Percentiles rank a stretch among this genome's conserved stretches.
Evolutionary conservation across 2,797 vertebrate genomes (phyloP).

Genomic region (Gila robusta): DNA sequence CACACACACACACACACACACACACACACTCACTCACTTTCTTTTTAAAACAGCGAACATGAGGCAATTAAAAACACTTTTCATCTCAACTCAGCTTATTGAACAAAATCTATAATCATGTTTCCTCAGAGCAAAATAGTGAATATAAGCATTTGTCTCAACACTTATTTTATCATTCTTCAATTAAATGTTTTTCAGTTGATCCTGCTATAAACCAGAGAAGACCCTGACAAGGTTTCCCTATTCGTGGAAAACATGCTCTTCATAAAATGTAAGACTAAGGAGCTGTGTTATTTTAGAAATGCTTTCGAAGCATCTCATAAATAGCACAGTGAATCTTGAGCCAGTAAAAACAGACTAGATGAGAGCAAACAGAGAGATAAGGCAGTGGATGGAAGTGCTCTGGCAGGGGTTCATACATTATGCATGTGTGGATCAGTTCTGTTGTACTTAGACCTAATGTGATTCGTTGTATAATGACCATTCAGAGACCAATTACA

Average conservation of each 20-base stretch:
- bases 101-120: neutral
- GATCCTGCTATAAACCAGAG: neutral
- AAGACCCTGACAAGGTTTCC: conserved; percentile 1
- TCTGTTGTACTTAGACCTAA: conserved; percentile 47
- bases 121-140: neutral
- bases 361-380: conserved; percentile 14
- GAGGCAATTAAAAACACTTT: neutral
- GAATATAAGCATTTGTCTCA: neutral
- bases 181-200: neutral
- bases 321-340: conserved; percentile 42
- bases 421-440: conserved; percentile 45
- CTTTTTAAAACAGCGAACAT: neutral
- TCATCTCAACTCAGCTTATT: neutral
- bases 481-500: conserved; percentile 43
- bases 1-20: too few relatives aligned
- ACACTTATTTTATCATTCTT: neutral
- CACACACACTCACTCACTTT: neutral
- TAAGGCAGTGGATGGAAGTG: conserved; percentile 9
- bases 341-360: conserved; percentile 37
- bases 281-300: conserved; percentile 29
- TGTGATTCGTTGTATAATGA: conserved; percentile 21
- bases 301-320: conserved; percentile 14
- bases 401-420: conserved; percentile 21
- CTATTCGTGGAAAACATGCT: neutral
- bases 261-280: conserved; percentile 23